phyloP scores from a whole-genome alignment of 1,140 invertebrate genomes.

The Nebria ingens region DNA sequence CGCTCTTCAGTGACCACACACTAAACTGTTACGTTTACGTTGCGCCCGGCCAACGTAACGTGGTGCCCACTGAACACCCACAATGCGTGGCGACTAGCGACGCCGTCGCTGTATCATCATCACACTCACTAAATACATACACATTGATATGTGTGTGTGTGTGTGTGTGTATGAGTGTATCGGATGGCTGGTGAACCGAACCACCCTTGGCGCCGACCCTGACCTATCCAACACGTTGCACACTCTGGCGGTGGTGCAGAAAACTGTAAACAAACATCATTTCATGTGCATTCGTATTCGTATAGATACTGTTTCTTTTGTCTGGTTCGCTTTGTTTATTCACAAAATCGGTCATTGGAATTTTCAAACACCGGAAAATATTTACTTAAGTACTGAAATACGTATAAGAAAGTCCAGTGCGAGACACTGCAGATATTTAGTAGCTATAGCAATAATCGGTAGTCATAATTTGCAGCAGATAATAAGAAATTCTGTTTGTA shows the following conservation, averaged over 20 bases:
- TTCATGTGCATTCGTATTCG: too few relatives aligned
- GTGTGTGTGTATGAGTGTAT: not conserved
- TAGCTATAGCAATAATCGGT: too few relatives aligned
- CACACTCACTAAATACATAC: not conserved
- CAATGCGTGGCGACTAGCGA: not conserved
- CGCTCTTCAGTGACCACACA: constrained; percentile 31
- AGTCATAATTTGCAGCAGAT: too few relatives aligned
- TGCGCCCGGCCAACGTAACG: not conserved
- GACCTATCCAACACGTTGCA: constrained; percentile 24
- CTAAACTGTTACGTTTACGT: constrained; percentile 24
- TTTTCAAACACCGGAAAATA: too few relatives aligned
- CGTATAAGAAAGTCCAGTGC: too few relatives aligned
- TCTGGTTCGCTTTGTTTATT: too few relatives aligned
- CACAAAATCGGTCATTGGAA: too few relatives aligned
- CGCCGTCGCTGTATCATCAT: not conserved
- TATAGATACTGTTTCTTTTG: too few relatives aligned
- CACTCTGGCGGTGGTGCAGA: constrained; percentile 8
- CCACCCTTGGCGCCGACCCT: constrained; percentile 28
- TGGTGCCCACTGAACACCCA: constrained; percentile 6
- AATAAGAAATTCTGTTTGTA: too few relatives aligned
- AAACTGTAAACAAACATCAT: constrained; percentile 9
- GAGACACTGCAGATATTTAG: too few relatives aligned
- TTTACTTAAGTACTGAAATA: too few relatives aligned
- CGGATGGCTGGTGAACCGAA: constrained; percentile 32
- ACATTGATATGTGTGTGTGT: not conserved